Evolutionary conservation across 1,140 invertebrate species (phyloP).

Genomic region (Nasonia longicornis): DNA sequence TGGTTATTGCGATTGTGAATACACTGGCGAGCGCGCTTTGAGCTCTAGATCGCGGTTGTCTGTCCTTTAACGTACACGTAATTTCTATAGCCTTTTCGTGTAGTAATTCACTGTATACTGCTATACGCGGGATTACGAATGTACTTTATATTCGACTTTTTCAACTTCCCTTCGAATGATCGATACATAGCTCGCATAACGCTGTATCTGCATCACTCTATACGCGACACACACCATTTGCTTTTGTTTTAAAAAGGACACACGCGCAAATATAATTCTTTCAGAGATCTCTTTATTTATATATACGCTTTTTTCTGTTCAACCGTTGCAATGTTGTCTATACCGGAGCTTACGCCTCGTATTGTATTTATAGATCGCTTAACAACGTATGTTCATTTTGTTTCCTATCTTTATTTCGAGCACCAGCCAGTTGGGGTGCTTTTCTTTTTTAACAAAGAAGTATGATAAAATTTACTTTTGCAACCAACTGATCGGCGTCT

Average conservation of each 20-base stretch:
- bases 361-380: slow-evolving; percentile 69
- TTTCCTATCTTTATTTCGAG: slow-evolving; percentile 45
- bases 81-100: slow-evolving; percentile 39
- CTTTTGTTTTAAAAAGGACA: slow-evolving; percentile 49
- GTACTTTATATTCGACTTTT: not conserved
- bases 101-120: slow-evolving; percentile 39
- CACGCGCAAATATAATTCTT: slow-evolving; percentile 51
- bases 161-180: slow-evolving; percentile 12
- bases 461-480: not conserved
- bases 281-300: slow-evolving; percentile 51
- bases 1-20: slow-evolving; percentile 68
- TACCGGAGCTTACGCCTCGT: slow-evolving; percentile 67
- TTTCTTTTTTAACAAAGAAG: not conserved
- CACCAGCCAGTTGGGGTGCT: not conserved
- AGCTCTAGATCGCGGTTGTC: slow-evolving; percentile 63
- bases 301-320: slow-evolving; percentile 60
- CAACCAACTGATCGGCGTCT: slow-evolving; percentile 33
- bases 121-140: not conserved
- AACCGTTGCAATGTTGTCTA: slow-evolving; percentile 64
- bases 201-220: slow-evolving; percentile 51
- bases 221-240: slow-evolving; percentile 50
- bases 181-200: slow-evolving; percentile 46
- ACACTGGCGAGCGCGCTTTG: slow-evolving; percentile 68
- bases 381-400: slow-evolving; percentile 52
- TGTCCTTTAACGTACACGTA: slow-evolving; percentile 2